A percentile compares a stretch with the other conserved stretches of the same genome.
Conservation (phyloP, 1,140 invertebrate species). For the Sinella curviseta region DNA sequence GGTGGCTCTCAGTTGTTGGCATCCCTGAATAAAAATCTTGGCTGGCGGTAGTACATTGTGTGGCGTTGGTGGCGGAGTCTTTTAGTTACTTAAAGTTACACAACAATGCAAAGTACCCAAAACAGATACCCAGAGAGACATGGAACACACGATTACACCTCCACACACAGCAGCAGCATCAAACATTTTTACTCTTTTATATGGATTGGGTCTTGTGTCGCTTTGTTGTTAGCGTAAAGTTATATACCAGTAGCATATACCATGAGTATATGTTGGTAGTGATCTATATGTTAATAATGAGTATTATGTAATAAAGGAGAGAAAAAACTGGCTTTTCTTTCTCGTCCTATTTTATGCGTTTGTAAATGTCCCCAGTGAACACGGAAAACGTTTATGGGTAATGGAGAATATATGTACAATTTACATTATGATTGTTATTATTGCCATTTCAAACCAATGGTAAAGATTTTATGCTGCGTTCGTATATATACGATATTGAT, state of each 20-base stretch:
- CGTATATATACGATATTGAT: no score
- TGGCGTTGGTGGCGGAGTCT: slow-evolving; percentile 13
- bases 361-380: slow-evolving; percentile 17
- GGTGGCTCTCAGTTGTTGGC: slow-evolving; percentile 15
- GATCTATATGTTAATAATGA: background rate
- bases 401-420: slow-evolving; percentile 14
- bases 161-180: background rate
- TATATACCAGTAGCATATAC: background rate
- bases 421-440: background rate
- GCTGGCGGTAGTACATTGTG: slow-evolving; percentile 9
- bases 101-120: slow-evolving; percentile 17
- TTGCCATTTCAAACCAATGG: no score
- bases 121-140: background rate
- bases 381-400: slow-evolving; percentile 24
- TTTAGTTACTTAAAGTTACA: slow-evolving; percentile 15
- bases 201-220: background rate
- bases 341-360: slow-evolving; percentile 9
- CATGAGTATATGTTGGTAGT: background rate
- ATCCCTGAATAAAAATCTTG: slow-evolving; percentile 17
- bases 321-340: slow-evolving; percentile 7
- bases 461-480: no score
- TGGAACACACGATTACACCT: slow-evolving; percentile 22
- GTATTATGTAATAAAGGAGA: background rate
- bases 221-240: background rate
- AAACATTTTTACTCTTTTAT: background rate